phyloP scores from a whole-genome alignment of 2,113 vertebrate genomes.

The Miniopterus natalensis region DNA sequence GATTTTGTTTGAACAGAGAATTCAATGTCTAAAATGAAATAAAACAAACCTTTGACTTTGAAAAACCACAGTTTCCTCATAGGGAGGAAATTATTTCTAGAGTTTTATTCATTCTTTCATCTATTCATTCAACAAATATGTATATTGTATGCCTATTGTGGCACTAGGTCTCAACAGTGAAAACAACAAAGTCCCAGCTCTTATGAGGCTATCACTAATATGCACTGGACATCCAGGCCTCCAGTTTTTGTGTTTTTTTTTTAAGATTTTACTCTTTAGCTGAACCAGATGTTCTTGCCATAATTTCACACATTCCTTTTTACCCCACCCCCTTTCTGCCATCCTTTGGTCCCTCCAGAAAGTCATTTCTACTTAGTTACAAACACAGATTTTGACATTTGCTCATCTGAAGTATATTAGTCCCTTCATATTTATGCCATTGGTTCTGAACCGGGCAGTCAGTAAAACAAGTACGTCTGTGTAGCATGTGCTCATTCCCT shows the following conservation, averaged over 20 bases:
- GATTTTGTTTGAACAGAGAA: conserved; percentile 7
- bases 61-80: background rate
- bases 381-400: conserved; percentile 25
- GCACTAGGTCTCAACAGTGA: background rate
- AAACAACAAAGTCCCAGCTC: background rate
- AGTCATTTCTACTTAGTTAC: conserved; percentile 65
- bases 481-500: background rate
- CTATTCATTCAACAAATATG: background rate
- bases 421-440: conserved; percentile 18
- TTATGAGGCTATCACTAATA: background rate
- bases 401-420: conserved; percentile 62
- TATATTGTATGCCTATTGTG: background rate
- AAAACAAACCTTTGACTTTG: background rate
- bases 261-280: conserved; percentile 55
- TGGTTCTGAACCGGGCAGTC: background rate
- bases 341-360: conserved; percentile 56
- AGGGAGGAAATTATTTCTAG: background rate
- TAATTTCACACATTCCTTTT: conserved; percentile 66
- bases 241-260: background rate
- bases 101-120: background rate
- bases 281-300: conserved; percentile 75
- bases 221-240: background rate
- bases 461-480: background rate
- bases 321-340: background rate
- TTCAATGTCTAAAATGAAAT: background rate